A percentile compares a stretch with the other conserved stretches of the same genome.
These are phyloP conservation scores for Alethe castanea DNA, from an alignment of 2,113 vertebrate genomes.

Conservation along the genomic window DNA sequence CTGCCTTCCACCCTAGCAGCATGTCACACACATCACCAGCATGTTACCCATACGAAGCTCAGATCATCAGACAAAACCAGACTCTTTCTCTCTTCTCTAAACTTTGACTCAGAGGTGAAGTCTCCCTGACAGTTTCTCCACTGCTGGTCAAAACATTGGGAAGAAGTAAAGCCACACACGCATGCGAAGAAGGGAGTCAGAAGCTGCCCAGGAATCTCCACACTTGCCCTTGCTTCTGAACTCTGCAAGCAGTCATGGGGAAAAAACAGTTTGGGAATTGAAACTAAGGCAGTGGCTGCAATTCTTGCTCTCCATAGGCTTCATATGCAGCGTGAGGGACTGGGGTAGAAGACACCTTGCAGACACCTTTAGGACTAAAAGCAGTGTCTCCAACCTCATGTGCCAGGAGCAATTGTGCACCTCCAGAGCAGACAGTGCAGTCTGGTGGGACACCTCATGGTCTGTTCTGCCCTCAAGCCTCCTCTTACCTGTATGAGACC, in stretches of 20 bases:
- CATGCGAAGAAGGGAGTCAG: neutral
- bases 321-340: neutral
- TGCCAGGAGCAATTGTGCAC: neutral
- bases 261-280: neutral
- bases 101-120: neutral
- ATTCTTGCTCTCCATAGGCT: neutral
- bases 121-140: neutral
- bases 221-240: neutral
- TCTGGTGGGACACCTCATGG: neutral
- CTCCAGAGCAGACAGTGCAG: neutral
- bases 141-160: neutral
- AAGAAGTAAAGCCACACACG: neutral
- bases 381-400: neutral
- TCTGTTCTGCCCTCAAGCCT: constrained; percentile 8
- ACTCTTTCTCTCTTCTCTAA: neutral
- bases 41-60: neutral
- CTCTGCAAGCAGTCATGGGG: neutral
- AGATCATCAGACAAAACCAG: neutral
- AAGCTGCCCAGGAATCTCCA: neutral
- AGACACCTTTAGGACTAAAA: neutral
- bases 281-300: neutral
- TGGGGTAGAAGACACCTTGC: neutral
- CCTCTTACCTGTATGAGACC: constrained; percentile 93
- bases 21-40: neutral
- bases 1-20: neutral